Percentiles rank a stretch among this genome's conserved stretches.
Conservation (phyloP, 2,797 vertebrate species). For the Masticophis lateralis region DNA sequence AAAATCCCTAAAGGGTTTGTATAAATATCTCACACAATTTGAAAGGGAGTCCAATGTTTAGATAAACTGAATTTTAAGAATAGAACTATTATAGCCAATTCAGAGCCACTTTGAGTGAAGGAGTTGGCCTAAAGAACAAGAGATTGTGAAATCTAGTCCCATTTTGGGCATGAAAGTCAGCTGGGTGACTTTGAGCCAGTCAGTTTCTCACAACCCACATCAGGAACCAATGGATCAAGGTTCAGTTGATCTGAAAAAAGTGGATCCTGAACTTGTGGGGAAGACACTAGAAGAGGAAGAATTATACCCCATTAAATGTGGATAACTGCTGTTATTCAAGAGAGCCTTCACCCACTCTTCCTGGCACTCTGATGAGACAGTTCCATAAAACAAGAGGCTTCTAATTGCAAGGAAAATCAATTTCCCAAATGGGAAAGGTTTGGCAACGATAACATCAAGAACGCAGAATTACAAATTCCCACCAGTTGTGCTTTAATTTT, state of each 20-base stretch:
- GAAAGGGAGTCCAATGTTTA: neutral
- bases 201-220: too few relatives aligned
- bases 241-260: too few relatives aligned
- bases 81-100: neutral
- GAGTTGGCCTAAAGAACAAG: too few relatives aligned
- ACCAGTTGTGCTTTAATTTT: neutral
- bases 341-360: neutral
- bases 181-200: too few relatives aligned
- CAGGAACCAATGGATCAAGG: too few relatives aligned
- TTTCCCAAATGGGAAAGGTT: neutral
- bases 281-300: too few relatives aligned
- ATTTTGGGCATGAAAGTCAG: too few relatives aligned
- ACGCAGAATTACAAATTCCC: neutral
- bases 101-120: too few relatives aligned
- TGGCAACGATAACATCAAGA: neutral
- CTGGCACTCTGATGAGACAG: too few relatives aligned
- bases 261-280: too few relatives aligned
- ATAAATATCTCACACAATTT: neutral
- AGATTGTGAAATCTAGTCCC: too few relatives aligned
- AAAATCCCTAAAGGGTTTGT: neutral
- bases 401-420: neutral
- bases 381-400: neutral
- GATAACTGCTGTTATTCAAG: neutral
- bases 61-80: neutral
- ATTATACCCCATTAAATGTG: too few relatives aligned